phyloP scores from a whole-genome alignment of 2,888 invertebrate genomes.

The Adela reaumurella region DNA sequence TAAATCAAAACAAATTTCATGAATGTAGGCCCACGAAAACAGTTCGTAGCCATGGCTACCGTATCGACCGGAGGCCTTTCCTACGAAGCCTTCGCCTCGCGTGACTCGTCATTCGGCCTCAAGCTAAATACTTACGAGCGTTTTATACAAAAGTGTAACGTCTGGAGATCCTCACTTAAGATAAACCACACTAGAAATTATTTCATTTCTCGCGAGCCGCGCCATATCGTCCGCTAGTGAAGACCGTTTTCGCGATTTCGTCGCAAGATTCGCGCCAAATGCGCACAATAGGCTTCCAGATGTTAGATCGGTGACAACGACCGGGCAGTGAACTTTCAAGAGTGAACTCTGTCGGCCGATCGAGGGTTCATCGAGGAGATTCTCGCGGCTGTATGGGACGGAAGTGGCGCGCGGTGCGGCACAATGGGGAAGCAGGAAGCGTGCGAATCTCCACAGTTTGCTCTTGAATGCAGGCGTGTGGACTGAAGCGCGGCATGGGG shows the following conservation, averaged over 20 bases:
- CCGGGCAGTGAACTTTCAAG: background rate
- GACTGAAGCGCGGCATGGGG: background rate
- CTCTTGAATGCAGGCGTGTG: background rate
- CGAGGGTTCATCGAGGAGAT: too few relatives aligned
- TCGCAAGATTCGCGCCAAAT: background rate
- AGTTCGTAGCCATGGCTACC: slow-evolving; percentile 45
- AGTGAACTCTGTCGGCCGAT: background rate
- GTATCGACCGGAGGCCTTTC: slow-evolving; percentile 53
- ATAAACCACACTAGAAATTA: slow-evolving; percentile 6
- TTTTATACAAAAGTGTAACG: background rate
- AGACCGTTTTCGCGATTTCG: background rate
- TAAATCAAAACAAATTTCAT: background rate
- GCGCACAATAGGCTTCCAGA: background rate
- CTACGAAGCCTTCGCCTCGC: slow-evolving; percentile 34
- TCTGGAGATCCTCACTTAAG: slow-evolving; percentile 10
- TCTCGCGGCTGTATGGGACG: background rate
- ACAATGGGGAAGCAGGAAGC: background rate
- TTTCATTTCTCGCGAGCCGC: background rate
- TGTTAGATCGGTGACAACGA: background rate
- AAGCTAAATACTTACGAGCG: slow-evolving; percentile 24
- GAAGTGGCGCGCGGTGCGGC: background rate
- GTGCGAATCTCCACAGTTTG: background rate
- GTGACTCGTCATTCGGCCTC: slow-evolving; percentile 41
- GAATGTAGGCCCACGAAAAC: slow-evolving; percentile 33
- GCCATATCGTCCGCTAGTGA: background rate